Evolutionary conservation across 1,140 invertebrate genomes (phyloP), one percentile per base, ranked within the genome.

Genomic region (Colletes latitarsis): DNA sequence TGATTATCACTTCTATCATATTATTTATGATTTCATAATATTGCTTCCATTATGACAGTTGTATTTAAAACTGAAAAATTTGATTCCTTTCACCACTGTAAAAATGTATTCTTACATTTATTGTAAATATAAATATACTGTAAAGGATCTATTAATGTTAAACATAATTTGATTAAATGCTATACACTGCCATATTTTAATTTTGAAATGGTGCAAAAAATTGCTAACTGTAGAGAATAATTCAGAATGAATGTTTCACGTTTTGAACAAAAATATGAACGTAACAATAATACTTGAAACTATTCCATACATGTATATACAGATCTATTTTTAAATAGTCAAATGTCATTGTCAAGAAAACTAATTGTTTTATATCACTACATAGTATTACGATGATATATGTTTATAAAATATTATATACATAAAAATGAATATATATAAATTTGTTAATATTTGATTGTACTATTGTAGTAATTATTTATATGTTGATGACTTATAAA

Each of bases 311-410:
- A 53, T 76, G 39, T 71, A 71, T 8, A 81, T 78, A 77, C 58
- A 64, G 53, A 14, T 52, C n/a, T 19, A 53, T 72, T 66, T 71
- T 64, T 21, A 43, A 30, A 21, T 1, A 41, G 46, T 43, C 15
- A 64, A 64, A 55, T 21, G 14, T 64, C 68, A 73, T 72, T 63
- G 66, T 81, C 55, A 76, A 76, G 78, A 69, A 81, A 81, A 62
- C 75, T 77, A 77, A 77, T 77, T 74, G 10, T 39, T 76, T 41
- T 67, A 46, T 75, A 52, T 52, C 39, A 57, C 9, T 58, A 67
- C 41, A 66, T 74, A 75, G 14, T 66, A 66, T 75, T 75, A 52
- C 4, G 9, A 60, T 71, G n/a, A 52, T 39, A 62, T 52, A 71
- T 62, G 19, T 77, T 77, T 77, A 71, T 49, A 52, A 52, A 49